phyloP scores from a whole-genome alignment of 2,113 vertebrate species.

The Tauraco erythrolophus region DNA sequence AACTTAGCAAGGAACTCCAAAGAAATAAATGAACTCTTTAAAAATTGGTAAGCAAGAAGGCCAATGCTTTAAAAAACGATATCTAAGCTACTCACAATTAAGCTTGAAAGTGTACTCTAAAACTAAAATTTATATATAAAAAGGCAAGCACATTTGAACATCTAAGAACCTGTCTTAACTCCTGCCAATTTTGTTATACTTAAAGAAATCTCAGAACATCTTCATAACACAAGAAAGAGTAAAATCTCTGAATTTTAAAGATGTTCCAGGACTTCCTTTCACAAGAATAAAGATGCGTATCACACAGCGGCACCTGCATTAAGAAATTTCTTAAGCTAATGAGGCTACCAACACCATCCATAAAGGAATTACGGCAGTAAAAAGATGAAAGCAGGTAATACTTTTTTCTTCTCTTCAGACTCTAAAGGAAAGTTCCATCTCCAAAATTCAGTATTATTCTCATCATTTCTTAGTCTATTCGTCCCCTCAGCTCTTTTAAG shows the following conservation, averaged over 20 bases:
- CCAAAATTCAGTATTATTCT: not conserved
- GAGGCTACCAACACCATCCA: not conserved
- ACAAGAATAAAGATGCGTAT: not conserved
- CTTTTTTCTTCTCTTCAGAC: not conserved
- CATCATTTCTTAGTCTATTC: not conserved
- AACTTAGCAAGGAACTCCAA: not conserved
- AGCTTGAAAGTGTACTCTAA: not conserved
- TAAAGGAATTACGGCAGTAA: not conserved
- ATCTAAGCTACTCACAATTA: not conserved
- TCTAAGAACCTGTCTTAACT: not conserved
- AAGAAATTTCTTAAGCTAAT: constrained; percentile 7
- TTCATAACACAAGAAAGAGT: not conserved
- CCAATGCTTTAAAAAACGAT: not conserved
- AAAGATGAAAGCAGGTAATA: not conserved
- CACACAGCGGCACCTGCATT: not conserved
- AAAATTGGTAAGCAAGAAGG: not conserved
- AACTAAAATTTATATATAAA: not conserved
- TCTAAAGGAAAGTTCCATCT: not conserved
- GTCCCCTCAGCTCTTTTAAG: not conserved
- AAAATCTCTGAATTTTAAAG: not conserved
- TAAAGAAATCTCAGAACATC: not conserved
- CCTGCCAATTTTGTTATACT: not conserved
- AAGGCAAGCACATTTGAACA: not conserved
- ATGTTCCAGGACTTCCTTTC: not conserved
- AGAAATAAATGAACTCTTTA: not conserved